Percentiles rank a stretch among this genome's conserved stretches.
Evolutionary conservation across 2,888 invertebrate species (phyloP).

Genomic region (Onchidella celtica): DNA sequence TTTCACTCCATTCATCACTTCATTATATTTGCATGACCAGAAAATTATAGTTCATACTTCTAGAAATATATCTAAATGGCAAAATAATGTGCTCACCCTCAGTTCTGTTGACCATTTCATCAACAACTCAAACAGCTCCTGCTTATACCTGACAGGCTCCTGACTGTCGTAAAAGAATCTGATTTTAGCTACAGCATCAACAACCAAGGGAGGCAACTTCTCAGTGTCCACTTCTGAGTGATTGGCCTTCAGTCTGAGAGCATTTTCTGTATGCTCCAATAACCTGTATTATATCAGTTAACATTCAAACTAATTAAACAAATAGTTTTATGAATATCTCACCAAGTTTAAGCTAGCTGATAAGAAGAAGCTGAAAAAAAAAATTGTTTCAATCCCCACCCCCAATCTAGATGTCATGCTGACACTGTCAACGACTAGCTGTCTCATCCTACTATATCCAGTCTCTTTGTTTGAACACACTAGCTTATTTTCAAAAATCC

Average conservation of each 20-base stretch:
- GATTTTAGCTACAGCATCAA: background rate
- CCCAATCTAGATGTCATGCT: background rate
- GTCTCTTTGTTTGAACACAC: too few species aligned
- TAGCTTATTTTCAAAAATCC: too few species aligned
- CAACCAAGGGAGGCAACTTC: background rate
- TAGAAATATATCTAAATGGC: too few species aligned
- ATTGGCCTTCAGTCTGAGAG: background rate
- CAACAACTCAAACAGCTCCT: conserved; percentile 64
- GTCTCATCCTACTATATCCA: too few species aligned
- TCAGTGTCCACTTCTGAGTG: background rate
- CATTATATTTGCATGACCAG: background rate
- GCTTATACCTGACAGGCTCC: conserved; percentile 46
- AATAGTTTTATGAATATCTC: too few species aligned
- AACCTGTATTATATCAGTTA: too few species aligned
- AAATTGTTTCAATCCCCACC: background rate
- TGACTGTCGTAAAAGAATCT: conserved; percentile 20
- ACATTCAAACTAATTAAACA: too few species aligned
- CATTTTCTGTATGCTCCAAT: conserved; percentile 59
- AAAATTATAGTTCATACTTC: too few species aligned
- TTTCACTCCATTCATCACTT: background rate
- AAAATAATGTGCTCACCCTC: conserved; percentile 37
- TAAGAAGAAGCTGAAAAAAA: background rate
- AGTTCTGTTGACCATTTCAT: conserved; percentile 62
- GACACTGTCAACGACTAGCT: too few species aligned
- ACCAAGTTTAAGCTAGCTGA: background rate